Percentiles rank a stretch among this genome's conserved stretches.
Evolutionary conservation across 2,113 vertebrate genomes (phyloP).

Genomic region (Potamarius usumacintae): DNA sequence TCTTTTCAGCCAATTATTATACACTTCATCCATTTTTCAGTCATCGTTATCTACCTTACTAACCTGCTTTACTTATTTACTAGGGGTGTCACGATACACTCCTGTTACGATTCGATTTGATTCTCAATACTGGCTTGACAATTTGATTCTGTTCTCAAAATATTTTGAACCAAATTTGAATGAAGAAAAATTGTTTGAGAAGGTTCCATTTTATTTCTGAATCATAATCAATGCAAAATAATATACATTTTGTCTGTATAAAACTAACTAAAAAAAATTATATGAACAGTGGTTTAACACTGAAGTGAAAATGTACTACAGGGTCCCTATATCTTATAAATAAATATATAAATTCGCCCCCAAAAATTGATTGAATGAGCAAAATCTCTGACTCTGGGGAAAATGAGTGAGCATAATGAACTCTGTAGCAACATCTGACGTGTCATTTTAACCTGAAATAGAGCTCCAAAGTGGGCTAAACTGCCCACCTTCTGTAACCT

Average conservation of each 20-base stretch:
- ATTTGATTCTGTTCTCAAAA: background rate
- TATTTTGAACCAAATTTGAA: background rate
- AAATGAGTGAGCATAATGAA: background rate
- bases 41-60: background rate
- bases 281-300: background rate
- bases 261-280: background rate
- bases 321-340: background rate
- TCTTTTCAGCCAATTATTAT: background rate
- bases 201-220: background rate
- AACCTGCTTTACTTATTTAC: background rate
- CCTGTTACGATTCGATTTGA: background rate
- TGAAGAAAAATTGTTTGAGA: background rate
- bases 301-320: background rate
- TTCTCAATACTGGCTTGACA: background rate
- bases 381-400: background rate
- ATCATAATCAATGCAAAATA: background rate
- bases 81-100: background rate
- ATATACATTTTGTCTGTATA: no score
- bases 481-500: background rate
- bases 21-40: background rate
- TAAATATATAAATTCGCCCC: background rate
- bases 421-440: background rate
- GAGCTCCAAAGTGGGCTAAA: background rate
- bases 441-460: background rate
- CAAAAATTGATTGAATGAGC: background rate